Base-by-base conservation (phyloP, 2,797 vertebrate genomes). In the Gambusia yucatana region DNA sequence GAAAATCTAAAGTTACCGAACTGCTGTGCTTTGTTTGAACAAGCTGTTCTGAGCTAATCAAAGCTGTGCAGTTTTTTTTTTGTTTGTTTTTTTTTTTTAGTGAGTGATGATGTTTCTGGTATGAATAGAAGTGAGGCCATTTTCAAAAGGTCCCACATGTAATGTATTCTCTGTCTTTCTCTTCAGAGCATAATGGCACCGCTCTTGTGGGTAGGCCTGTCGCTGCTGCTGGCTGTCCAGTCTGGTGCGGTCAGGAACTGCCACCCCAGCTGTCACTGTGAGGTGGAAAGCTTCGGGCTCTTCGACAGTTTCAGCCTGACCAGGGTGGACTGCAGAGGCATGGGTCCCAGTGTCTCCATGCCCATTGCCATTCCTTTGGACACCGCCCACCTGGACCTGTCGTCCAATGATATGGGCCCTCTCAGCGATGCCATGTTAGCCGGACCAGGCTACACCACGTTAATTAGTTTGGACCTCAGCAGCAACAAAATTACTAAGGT, bases 291-390 rank as follows among this genome's bases (percentile, higher is more conserved):
- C 78, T 99, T 97, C 0, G 98, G 98, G 44, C 96, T 99, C 77
- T 99, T 99, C 0, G 97, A 98, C 93, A 99, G 98, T 94, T 99
- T 99, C 94, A 99, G 98, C 85, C 88, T 99, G 89, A 99, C 98
- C 69, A 96, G 96, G 50, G 98, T 98, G 79, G 97, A 99, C 87
- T 99, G 98, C 88, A 96, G 97, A 0, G 94, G 96, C 9, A 89
- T 98, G 33, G 97, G 97, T 0, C 95, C 97, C 1, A 92, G 95
- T 57, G 8, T 80, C 46, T 80, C 80, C 47, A 91, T 97, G 86
- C 98, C 98, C 0, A 94, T 99, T 61, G 96, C 97, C 83, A 98
- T 99, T 84, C 98, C 98, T 0, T 90, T 99, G 94, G 98, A 99
- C 92, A 99, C 98, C 0, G 91, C 97, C 69, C 97, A 98, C 84